Percentiles rank a stretch among this genome's conserved stretches.
Evolutionary conservation across 2,888 invertebrate species (phyloP).

Genomic region (Eristalis tenax): DNA sequence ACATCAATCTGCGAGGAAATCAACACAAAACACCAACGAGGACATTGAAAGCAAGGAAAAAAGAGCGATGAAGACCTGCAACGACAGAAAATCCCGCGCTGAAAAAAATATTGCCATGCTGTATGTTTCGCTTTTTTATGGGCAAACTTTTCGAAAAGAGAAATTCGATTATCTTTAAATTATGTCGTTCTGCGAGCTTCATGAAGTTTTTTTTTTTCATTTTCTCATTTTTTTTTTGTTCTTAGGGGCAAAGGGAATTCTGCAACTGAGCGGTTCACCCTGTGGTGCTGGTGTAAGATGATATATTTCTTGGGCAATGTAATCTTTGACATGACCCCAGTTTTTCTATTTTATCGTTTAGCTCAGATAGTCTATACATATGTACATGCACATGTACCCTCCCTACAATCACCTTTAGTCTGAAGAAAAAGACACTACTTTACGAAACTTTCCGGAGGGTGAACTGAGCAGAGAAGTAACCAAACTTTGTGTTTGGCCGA

Average conservation of each 20-base stretch:
- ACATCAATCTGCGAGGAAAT: slow-evolving; percentile 33
- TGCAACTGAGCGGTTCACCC: slow-evolving; percentile 1
- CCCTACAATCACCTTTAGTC: not conserved
- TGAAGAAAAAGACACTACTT: not conserved
- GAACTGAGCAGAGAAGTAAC: no score
- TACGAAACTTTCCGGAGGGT: no score
- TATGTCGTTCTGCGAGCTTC: slow-evolving; percentile 25
- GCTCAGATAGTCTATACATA: not conserved
- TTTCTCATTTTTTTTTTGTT: not conserved
- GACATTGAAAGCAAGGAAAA: slow-evolving; percentile 3
- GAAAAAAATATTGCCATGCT: slow-evolving; percentile 9
- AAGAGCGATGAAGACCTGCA: not conserved
- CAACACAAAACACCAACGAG: slow-evolving; percentile 28
- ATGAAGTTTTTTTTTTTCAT: not conserved
- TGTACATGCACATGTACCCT: not conserved
- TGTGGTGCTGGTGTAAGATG: not conserved
- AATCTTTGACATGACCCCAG: slow-evolving; percentile 11
- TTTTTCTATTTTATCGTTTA: not conserved
- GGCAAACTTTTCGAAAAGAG: slow-evolving; percentile 33
- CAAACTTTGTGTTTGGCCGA: no score
- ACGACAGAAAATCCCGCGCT: not conserved
- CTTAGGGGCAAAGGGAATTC: not conserved
- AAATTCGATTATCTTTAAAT: slow-evolving; percentile 53
- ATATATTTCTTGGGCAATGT: not conserved
- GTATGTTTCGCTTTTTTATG: slow-evolving; percentile 31